Base-by-base conservation (phyloP, 2,888 invertebrate genomes). In the Tortricodes alternella region DNA sequence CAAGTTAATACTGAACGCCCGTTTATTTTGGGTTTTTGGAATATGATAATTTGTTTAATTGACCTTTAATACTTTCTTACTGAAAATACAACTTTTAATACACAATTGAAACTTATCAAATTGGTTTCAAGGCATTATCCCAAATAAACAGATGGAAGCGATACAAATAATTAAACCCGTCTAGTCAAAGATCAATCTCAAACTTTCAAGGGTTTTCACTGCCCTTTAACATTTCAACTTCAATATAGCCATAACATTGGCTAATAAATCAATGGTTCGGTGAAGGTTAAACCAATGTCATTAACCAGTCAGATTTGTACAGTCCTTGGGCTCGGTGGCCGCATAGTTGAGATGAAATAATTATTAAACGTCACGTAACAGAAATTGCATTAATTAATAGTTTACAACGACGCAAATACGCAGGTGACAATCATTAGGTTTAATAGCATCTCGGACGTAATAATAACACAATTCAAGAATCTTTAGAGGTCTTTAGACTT, bases 341-440 rank as follows among this genome's bases (percentile, higher is more conserved):
- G 35, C 41, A 55, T 48, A 48, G 41, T 46, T 53, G 11, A 46
- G 53, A 23, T 46, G 9, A 19, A 32, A 53, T 53, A 46, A 55
- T 55, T 46, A 53, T 41, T 46, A 34, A 32, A 29, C 18, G 39
- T 46, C 53, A 55, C 53, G 48, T 41, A 19, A 27, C 19, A 11
- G 18, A 11, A 46, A 46, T n/a, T 39, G 29, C 18, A 37, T 16
- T 13, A 23, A 32, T 16, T 53, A 18, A 32, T 18, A 32, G 18
- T 38, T 23, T 16, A n/a, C n/a, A n/a, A n/a, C n/a, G n/a, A n/a
- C n/a, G n/a, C n/a, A n/a, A n/a, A n/a, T n/a, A n/a, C n/a, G n/a
- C n/a, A n/a, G n/a, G n/a, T n/a, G n/a, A n/a, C n/a, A n/a, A n/a
- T n/a, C n/a, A n/a, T n/a, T n/a, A n/a, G n/a, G n/a, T n/a, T n/a